A percentile compares a stretch with the other conserved stretches of the same genome.
phyloP scores from a whole-genome alignment of 2,888 invertebrate species.

The Urechis unicinctus region DNA sequence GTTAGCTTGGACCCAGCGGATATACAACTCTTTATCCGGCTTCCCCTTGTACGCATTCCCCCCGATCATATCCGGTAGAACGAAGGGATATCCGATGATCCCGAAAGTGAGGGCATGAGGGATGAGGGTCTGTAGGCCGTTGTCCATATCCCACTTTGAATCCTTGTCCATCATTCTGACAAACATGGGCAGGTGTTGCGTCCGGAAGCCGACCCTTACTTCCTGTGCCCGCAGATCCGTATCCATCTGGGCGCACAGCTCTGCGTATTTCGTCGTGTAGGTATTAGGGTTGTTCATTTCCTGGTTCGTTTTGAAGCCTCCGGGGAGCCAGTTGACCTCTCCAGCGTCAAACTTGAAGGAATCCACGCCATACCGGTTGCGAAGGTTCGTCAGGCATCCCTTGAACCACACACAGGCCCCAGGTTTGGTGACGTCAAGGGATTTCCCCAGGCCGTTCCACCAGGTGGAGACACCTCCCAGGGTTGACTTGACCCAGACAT shows the following conservation, averaged over 20 bases:
- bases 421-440: slow-evolving; percentile 82
- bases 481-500: slow-evolving; percentile 7
- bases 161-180: slow-evolving; percentile 71
- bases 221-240: slow-evolving; percentile 60
- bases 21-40: slow-evolving; percentile 54
- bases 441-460: slow-evolving; percentile 64
- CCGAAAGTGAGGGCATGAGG: slow-evolving; percentile 63
- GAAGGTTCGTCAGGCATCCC: slow-evolving; percentile 64
- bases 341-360: slow-evolving; percentile 82
- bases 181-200: slow-evolving; percentile 80
- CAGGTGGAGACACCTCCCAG: slow-evolving; percentile 57
- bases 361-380: slow-evolving; percentile 64
- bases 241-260: slow-evolving; percentile 23
- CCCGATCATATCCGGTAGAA: slow-evolving; percentile 89
- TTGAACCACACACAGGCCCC: slow-evolving; percentile 69
- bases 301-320: slow-evolving; percentile 20
- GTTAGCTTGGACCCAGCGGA: slow-evolving; percentile 78
- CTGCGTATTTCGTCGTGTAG: slow-evolving; percentile 25
- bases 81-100: slow-evolving; percentile 81
- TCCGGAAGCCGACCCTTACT: slow-evolving; percentile 73
- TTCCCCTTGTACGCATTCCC: slow-evolving; percentile 37
- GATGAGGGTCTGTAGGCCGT: slow-evolving; percentile 71
- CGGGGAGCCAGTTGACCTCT: slow-evolving; percentile 29
- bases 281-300: slow-evolving; percentile 23
- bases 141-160: slow-evolving; percentile 71